A percentile compares a stretch with the other conserved stretches of the same genome.
Evolutionary conservation across 2,888 invertebrate species (phyloP).

Genomic region (Frankliniella intonsa): DNA sequence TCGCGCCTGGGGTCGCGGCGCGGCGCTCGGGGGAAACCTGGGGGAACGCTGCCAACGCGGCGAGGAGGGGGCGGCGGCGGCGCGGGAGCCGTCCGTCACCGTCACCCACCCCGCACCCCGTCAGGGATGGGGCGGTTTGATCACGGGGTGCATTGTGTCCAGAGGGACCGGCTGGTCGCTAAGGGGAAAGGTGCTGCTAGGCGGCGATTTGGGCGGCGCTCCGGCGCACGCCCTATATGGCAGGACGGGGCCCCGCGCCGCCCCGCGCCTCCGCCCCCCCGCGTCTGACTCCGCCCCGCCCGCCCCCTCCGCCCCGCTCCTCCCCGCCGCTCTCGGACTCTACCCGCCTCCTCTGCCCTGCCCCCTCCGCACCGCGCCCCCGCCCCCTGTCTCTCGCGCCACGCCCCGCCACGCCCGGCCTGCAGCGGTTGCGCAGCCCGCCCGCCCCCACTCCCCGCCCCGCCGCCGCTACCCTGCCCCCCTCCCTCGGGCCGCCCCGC

Average conservation of each 20-base stretch:
- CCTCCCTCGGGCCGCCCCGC: not conserved
- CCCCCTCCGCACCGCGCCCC: not conserved
- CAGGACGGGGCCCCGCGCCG: constrained; percentile 10
- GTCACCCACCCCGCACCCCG: not conserved
- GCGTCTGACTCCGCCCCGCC: not conserved
- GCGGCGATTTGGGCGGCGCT: constrained; percentile 12
- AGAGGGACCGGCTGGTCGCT: not conserved
- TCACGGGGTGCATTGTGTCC: not conserved
- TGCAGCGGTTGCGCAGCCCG: not conserved
- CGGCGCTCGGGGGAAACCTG: no score
- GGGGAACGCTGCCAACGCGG: no score
- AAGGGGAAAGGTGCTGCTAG: no score
- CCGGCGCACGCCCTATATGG: constrained; percentile 18
- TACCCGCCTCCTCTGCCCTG: not conserved
- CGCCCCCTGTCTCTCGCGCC: not conserved
- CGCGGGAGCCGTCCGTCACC: not conserved
- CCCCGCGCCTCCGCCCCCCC: constrained; percentile 2
- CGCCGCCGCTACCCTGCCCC: not conserved
- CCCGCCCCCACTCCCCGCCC: not conserved
- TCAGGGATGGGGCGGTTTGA: not conserved
- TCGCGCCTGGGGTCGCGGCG: not conserved
- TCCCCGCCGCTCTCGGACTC: not conserved
- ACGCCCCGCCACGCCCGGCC: not conserved
- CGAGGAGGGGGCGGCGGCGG: not conserved
- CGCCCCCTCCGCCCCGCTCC: not conserved